Evolutionary conservation across 2,113 vertebrate genomes (phyloP).

Genomic region (Hippocampus barbouri): DNA sequence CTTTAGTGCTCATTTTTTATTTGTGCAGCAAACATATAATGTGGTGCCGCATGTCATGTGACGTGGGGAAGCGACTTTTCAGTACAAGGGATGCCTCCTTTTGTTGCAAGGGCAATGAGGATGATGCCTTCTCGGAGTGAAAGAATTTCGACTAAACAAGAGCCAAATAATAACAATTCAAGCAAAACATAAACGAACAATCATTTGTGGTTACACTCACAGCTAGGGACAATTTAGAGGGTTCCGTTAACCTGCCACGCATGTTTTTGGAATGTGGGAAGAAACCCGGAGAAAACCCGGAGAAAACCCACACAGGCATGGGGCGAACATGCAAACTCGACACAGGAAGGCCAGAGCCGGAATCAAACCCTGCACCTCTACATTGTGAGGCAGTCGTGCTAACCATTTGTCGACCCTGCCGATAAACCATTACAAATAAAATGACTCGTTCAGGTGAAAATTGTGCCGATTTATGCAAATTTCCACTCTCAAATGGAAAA

Average conservation of each 20-base stretch:
- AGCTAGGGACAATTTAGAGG: too few species aligned
- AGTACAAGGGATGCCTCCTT: background rate
- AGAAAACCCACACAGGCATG: too few species aligned
- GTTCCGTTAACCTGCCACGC: too few species aligned
- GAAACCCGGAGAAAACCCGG: too few species aligned
- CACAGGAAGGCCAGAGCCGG: too few species aligned
- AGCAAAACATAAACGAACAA: too few species aligned
- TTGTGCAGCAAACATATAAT: background rate
- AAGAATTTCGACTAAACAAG: background rate
- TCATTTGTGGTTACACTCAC: too few species aligned
- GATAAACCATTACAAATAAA: background rate
- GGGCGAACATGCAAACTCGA: too few species aligned
- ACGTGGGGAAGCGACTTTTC: background rate
- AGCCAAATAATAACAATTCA: background rate
- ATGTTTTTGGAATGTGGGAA: too few species aligned
- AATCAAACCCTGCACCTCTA: too few species aligned
- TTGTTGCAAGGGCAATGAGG: background rate
- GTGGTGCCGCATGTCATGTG: background rate
- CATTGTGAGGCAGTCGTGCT: too few species aligned
- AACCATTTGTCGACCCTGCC: too few species aligned
- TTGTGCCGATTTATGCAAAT: background rate
- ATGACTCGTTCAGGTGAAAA: background rate
- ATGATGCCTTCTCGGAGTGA: background rate
- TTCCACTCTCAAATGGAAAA: background rate
- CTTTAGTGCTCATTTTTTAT: background rate